Base-by-base conservation (phyloP, 2,797 vertebrate species). In the Dromococcyx pavoninus region DNA sequence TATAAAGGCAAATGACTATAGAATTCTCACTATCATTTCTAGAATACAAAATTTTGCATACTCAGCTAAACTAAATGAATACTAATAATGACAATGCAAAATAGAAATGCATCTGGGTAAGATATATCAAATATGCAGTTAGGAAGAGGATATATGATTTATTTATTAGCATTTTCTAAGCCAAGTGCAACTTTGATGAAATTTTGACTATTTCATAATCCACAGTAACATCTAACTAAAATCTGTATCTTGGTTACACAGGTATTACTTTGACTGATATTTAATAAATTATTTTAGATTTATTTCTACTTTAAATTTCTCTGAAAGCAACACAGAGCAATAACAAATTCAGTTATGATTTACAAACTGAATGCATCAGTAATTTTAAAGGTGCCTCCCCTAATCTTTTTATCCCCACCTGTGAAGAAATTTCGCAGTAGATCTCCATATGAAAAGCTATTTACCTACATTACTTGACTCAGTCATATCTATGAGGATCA, bases 121-220 rank as follows among this genome's bases (percentile, higher is more conserved):
- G n/a, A 82, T 37, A 8, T 39, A 79, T 88, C 53, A 94, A 85
- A 85, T 89, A 91, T 77, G 50, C 64, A 61, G 39, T 91, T 86
- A 77, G 17, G 35, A 91, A 62, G n/a, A 69, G 43, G 28, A 70
- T 90, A 27, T 32, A 69, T 93, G 67, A 67, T 90, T 95, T 91
- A 89, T 94, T 92, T 83, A 61, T 70, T 88, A 95, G 70, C 70
- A 77, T 94, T 94, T 93, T 76, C 35, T 48, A 83, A 91, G 30
- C 13, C 37, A 78, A 82, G 28, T 85, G n/a, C 46, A 89, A 39
- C 43, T 60, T 96, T 91, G 80, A 96, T 91, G 30, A 84, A 56
- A 12, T 65, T 35, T 92, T 93, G 30, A 93, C 89, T 91, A 94
- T 96, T 97, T 94, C 61, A 97, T 93, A 91, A 75, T 56, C 61